Percentiles rank a stretch among this genome's conserved stretches.
These are phyloP conservation scores for Aromia moschata DNA, from an alignment of 2,888 invertebrate genomes.

Conservation along the genomic window DNA sequence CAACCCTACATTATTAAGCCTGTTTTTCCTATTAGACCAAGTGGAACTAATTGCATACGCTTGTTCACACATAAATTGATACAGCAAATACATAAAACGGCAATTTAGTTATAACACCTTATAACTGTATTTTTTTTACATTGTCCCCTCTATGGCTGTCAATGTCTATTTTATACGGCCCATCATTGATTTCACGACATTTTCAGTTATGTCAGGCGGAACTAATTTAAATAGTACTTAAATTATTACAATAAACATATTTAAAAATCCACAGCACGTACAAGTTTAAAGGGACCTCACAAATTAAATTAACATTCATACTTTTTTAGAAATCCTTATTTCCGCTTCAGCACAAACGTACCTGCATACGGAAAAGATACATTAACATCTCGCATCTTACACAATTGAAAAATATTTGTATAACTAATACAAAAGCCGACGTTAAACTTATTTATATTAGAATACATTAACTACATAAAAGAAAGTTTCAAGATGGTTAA, in stretches of 20 bases:
- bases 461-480: conserved; percentile 9
- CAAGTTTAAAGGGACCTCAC: conserved; percentile 24
- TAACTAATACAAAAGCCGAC: conserved; percentile 4
- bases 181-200: conserved; percentile 9
- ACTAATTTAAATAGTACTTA: conserved; percentile 29
- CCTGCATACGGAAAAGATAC: conserved; percentile 20
- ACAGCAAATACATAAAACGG: too few species aligned
- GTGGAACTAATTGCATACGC: too few species aligned
- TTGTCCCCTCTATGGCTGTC: too few species aligned
- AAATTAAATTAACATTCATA: conserved; percentile 26
- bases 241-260: conserved; percentile 33
- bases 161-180: not conserved
- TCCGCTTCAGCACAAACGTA: conserved; percentile 16
- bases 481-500: conserved; percentile 11
- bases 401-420: conserved; percentile 18
- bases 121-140: too few species aligned
- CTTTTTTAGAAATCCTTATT: conserved; percentile 22
- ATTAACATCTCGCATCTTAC: conserved; percentile 3
- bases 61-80: too few species aligned
- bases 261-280: conserved; percentile 22
- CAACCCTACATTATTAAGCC: too few species aligned
- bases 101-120: too few species aligned
- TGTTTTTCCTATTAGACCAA: too few species aligned
- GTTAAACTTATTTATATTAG: conserved; percentile 5
- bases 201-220: conserved; percentile 28